A percentile compares a stretch with the other conserved stretches of the same genome.
Evolutionary conservation across 2,797 vertebrate species (phyloP).

Genomic region (Chaunax sp.): DNA sequence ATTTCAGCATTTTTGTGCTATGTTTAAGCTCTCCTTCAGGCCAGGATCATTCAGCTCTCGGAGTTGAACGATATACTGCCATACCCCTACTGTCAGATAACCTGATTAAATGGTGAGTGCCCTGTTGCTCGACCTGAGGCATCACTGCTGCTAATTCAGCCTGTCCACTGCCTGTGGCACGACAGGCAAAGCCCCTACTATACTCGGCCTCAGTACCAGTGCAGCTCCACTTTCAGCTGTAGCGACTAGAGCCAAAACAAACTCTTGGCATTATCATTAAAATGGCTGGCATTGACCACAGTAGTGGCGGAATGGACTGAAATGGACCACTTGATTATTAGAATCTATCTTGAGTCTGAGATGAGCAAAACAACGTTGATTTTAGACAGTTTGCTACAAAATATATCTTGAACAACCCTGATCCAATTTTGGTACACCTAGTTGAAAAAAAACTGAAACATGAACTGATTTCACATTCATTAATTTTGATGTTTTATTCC

Average conservation of each 20-base stretch:
- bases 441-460: too few relatives aligned
- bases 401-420: too few relatives aligned
- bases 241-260: slow-evolving; percentile 23
- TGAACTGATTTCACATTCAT: too few relatives aligned
- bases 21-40: slow-evolving; percentile 42
- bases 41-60: slow-evolving; percentile 46
- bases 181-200: slow-evolving; percentile 58
- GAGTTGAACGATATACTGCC: slow-evolving; percentile 43
- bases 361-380: too few relatives aligned
- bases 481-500: too few relatives aligned
- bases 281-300: slow-evolving; percentile 34
- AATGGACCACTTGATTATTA: slow-evolving; percentile 13
- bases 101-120: slow-evolving; percentile 68
- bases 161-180: slow-evolving; percentile 48
- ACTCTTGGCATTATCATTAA: not conserved
- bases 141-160: slow-evolving; percentile 67
- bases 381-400: too few relatives aligned
- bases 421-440: too few relatives aligned
- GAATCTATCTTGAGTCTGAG: not conserved
- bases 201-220: slow-evolving; percentile 49
- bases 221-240: slow-evolving; percentile 50
- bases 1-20: slow-evolving; percentile 10
- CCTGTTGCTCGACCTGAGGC: slow-evolving; percentile 61
- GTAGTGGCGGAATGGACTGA: slow-evolving; percentile 18
- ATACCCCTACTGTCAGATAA: slow-evolving; percentile 59